Conservation (phyloP, 2,888 invertebrate genomes). For the Sisyra nigra region DNA sequence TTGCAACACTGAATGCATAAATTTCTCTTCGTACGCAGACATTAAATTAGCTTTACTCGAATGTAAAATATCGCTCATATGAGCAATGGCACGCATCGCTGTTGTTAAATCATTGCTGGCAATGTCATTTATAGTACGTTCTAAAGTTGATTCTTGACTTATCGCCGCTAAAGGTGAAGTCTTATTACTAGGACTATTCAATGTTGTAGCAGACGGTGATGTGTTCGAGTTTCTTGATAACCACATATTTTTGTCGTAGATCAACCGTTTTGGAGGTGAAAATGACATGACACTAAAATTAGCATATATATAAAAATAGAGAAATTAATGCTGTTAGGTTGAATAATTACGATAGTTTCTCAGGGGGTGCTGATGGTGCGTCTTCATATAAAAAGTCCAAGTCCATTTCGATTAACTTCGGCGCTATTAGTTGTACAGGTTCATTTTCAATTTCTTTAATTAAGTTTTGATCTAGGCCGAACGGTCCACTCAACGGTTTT, state of each 20-base stretch:
- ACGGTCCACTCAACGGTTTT: constrained; percentile 47
- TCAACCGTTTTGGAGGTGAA: constrained; percentile 36
- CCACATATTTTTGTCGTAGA: constrained; percentile 15
- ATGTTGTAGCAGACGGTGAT: not conserved
- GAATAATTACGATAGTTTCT: not conserved
- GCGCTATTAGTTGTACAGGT: constrained; percentile 23
- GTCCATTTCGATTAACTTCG: constrained; percentile 27
- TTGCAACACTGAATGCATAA: constrained; percentile 42
- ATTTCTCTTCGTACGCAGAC: constrained; percentile 44
- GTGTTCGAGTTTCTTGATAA: constrained; percentile 2
- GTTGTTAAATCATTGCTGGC: constrained; percentile 43
- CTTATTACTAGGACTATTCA: constrained; percentile 2
- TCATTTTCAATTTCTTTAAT: constrained; percentile 48
- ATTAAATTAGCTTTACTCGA: constrained; percentile 33
- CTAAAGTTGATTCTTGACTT: constrained; percentile 23
- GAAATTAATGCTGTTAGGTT: not conserved
- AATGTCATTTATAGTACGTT: constrained; percentile 38
- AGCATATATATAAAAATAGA: not conserved
- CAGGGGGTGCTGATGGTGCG: constrained; percentile 8
- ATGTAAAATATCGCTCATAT: constrained; percentile 49
- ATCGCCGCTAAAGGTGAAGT: constrained; percentile 1
- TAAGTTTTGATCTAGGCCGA: constrained; percentile 57
- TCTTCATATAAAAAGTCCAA: constrained; percentile 22
- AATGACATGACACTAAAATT: constrained; percentile 30
- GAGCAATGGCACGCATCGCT: constrained; percentile 44